A percentile compares a stretch with the other conserved stretches of the same genome.
Conservation (phyloP, 2,888 invertebrate species). For the Tillus elongatus region DNA sequence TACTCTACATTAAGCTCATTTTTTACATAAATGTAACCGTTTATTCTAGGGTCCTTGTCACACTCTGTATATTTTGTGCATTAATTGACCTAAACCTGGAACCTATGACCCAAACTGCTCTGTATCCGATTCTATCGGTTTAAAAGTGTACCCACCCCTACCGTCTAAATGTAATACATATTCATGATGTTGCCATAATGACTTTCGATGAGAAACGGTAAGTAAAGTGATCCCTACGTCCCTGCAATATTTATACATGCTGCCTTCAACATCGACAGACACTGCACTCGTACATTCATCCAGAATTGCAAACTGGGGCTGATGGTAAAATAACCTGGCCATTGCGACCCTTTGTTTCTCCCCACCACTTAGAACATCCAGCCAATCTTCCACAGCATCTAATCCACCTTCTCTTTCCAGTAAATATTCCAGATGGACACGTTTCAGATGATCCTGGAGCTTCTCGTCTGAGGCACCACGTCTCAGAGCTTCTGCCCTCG, state of each 20-base stretch:
- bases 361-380: conserved; percentile 95
- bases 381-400: conserved; percentile 95
- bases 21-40: too few relatives aligned
- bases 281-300: conserved; percentile 99
- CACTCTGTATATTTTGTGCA: too few relatives aligned
- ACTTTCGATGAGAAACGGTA: conserved; percentile 95
- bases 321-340: conserved; percentile 94
- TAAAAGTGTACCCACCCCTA: conserved; percentile 80
- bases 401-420: conserved; percentile 77
- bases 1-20: too few relatives aligned
- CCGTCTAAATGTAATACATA: conserved; percentile 95
- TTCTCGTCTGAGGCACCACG: conserved; percentile 71
- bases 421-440: conserved; percentile 79
- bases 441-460: conserved; percentile 63
- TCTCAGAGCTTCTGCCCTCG: conserved; percentile 71
- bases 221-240: conserved; percentile 85
- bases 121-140: conserved; percentile 74
- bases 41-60: too few relatives aligned
- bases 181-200: conserved; percentile 96
- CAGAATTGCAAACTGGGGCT: conserved; percentile 95
- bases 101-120: conserved; percentile 93
- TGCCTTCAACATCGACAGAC: conserved; percentile 95
- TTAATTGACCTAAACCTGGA: too few relatives aligned
- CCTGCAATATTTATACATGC: conserved; percentile 89
- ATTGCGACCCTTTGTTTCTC: conserved; percentile 98